These are phyloP conservation scores for Tetrax tetrax DNA, from an alignment of 2,113 vertebrate species.

Conservation along the genomic window DNA sequence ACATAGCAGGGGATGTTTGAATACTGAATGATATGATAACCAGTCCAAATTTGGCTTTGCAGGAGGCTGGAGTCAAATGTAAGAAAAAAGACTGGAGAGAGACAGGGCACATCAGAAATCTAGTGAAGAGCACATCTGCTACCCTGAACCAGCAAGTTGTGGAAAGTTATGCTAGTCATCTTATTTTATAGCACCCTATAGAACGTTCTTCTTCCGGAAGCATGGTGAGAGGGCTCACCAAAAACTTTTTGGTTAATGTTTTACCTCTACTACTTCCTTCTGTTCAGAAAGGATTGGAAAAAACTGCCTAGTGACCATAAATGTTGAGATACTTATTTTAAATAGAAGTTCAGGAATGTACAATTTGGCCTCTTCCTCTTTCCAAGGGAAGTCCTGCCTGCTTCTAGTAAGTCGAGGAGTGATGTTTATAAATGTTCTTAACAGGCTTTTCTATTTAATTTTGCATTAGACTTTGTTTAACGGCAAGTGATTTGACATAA, in stretches of 20 bases:
- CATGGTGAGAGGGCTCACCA: background rate
- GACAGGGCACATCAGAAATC: background rate
- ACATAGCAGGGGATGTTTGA: background rate
- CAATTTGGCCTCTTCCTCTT: background rate
- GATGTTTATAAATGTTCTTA: background rate
- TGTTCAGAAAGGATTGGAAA: background rate
- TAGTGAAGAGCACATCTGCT: background rate
- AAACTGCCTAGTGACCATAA: background rate
- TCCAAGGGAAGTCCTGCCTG: background rate
- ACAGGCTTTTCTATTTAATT: background rate
- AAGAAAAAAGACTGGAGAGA: background rate
- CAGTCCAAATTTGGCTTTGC: background rate
- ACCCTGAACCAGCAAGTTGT: background rate
- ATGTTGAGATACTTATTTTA: background rate
- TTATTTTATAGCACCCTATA: background rate
- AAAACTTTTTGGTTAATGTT: background rate
- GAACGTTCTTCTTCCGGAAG: background rate
- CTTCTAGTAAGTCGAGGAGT: background rate
- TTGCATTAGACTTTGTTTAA: background rate
- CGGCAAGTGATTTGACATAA: background rate
- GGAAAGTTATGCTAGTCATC: background rate
- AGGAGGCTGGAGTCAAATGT: background rate
- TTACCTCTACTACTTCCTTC: background rate
- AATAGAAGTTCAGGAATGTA: background rate
- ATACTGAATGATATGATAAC: background rate